Evolutionary conservation across 2,797 vertebrate species (phyloP).

Genomic region (Lagocephalus sceleratus): DNA sequence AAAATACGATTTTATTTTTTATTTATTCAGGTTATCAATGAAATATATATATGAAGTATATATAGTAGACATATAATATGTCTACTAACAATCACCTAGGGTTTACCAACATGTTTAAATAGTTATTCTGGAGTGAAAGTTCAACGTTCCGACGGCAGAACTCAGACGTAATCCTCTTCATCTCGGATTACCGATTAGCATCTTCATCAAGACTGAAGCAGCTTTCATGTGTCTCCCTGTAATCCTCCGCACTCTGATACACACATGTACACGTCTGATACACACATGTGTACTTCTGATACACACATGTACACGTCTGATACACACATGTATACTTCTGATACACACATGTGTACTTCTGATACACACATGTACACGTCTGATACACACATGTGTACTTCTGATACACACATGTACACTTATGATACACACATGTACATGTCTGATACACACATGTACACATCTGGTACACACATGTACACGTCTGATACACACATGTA

Average conservation of each 20-base stretch:
- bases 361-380: not conserved
- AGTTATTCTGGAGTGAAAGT: not conserved
- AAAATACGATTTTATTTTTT: too few species aligned
- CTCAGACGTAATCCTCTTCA: conserved; percentile 44
- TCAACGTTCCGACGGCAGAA: conserved; percentile 26
- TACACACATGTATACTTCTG: too few species aligned
- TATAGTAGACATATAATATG: too few species aligned
- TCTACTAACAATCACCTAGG: too few species aligned
- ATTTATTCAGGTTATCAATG: too few species aligned
- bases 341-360: not conserved
- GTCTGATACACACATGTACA: too few species aligned
- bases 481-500: not conserved
- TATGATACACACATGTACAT: not conserved
- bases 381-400: too few species aligned
- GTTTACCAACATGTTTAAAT: too few species aligned
- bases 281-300: not conserved
- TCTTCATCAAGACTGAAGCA: conserved; percentile 36
- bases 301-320: conserved; percentile 2
- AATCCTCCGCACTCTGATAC: conserved; percentile 37
- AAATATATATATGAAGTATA: too few species aligned
- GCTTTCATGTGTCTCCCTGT: conserved; percentile 35
- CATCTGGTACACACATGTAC: not conserved
- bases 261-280: too few species aligned
- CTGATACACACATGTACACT: not conserved
- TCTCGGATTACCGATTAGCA: conserved; percentile 41